Evolutionary conservation across 2,888 invertebrate species (phyloP), one percentile per base, ranked within the genome.

Genomic region (Diarsia mendica): DNA sequence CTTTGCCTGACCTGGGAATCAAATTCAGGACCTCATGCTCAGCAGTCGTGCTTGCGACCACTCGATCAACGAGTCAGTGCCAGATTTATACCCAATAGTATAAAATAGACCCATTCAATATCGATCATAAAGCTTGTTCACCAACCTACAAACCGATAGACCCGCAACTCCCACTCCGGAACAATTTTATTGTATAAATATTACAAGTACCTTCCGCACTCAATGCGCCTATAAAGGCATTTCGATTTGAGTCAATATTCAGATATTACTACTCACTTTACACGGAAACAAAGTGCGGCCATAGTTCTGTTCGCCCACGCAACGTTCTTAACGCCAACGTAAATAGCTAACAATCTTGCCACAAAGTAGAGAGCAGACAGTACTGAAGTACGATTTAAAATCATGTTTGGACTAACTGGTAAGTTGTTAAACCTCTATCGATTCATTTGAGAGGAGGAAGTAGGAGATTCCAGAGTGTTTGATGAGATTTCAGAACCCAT

Each of bases 221-320:
- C 67, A 74, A 70, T 67, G 44, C 39, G 68, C 80, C 69, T 67
- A 65, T 82, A 74, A 79, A 82, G 39, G 80, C 51, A 60, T 75
- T 84, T 80, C 68, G 64, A 84, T 84, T 84, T 76, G 77, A 83
- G 64, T 77, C 81, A 85, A 83, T 83, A 82, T 77, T 79, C 73
- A 79, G 72, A 79, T 79, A 78, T 83, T 80, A 80, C 72, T 77
- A 72, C 83, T 82, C 71, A 85, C 58, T 85, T 71, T 81, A 82
- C 82, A 82, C 72, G 69, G 84, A 84, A 82, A 82, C 81, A 75
- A 81, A 82, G 80, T 72, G 72, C 51, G 85, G 51, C 33, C 60
- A 77, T 77, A 81, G 77, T 76, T 83, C 64, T 64, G 46, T 18
- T 63, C 4, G 18, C 82, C 82, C 77, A 83, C 82, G 67, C 85